Evolutionary conservation across 2,888 invertebrate genomes (phyloP).

Genomic region (Napeogenes sylphis): DNA sequence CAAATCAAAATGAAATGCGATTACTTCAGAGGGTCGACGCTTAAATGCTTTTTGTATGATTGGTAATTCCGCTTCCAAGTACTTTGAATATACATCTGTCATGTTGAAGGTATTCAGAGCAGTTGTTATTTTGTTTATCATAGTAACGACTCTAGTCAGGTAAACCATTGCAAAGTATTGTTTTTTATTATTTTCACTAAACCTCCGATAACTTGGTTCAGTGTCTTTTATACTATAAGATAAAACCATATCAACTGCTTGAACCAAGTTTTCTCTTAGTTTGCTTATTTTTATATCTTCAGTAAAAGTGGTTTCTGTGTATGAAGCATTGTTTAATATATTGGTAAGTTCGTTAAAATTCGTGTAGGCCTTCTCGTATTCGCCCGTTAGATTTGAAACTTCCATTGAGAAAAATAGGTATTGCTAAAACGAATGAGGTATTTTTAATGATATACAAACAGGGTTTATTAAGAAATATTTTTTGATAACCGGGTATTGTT

Average conservation of each 20-base stretch:
- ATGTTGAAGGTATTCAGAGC: slow-evolving; percentile 40
- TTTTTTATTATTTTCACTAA: slow-evolving; percentile 54
- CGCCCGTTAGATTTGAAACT: slow-evolving; percentile 52
- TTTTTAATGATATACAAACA: too few species aligned
- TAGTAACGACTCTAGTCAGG: slow-evolving; percentile 53
- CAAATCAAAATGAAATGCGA: slow-evolving; percentile 60
- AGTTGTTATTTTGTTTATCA: slow-evolving; percentile 51
- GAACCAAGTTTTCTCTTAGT: slow-evolving; percentile 48
- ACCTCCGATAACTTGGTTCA: slow-evolving; percentile 46
- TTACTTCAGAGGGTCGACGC: slow-evolving; percentile 51
- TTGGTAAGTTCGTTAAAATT: slow-evolving; percentile 45
- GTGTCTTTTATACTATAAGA: slow-evolving; percentile 49
- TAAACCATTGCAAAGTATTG: slow-evolving; percentile 52
- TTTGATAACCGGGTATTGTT: not conserved
- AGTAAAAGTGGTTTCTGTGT: slow-evolving; percentile 43
- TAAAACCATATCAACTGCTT: slow-evolving; percentile 47
- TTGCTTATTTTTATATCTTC: slow-evolving; percentile 44
- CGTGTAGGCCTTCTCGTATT: slow-evolving; percentile 49
- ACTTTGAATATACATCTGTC: slow-evolving; percentile 38
- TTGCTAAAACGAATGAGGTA: slow-evolving; percentile 55
- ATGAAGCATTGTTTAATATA: slow-evolving; percentile 42
- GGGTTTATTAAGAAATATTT: too few species aligned
- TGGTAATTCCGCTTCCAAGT: slow-evolving; percentile 42
- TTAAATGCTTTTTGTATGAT: slow-evolving; percentile 52
- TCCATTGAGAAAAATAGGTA: slow-evolving; percentile 57